These are phyloP conservation scores for Poecilia gillii DNA, from an alignment of 2,797 vertebrate genomes.

Conservation along the genomic window DNA sequence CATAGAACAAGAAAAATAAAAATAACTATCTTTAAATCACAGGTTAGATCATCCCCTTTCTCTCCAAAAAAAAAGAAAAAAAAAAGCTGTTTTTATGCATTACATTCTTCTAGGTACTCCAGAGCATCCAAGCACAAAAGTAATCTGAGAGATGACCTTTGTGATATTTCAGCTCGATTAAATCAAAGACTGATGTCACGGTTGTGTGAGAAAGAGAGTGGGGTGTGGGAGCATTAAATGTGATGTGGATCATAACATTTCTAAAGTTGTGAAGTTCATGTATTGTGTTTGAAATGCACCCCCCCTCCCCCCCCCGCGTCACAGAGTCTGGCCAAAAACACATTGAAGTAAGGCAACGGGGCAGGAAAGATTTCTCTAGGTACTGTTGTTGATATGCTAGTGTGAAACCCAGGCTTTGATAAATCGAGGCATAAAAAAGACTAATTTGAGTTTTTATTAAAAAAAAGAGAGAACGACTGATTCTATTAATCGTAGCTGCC, in stretches of 20 bases:
- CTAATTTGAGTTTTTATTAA: constrained; percentile 45
- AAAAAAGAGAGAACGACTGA: constrained; percentile 51
- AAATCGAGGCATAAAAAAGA: constrained; percentile 36
- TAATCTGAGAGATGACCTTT: constrained; percentile 68
- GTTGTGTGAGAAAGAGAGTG: constrained; percentile 22
- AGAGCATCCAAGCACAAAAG: constrained; percentile 57
- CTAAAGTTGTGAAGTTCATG: constrained; percentile 37
- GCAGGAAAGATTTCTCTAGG: constrained; percentile 33
- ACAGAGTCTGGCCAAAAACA: constrained; percentile 28
- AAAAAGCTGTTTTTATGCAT: constrained; percentile 47
- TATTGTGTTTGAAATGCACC: constrained; percentile 29
- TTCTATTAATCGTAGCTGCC: constrained; percentile 71
- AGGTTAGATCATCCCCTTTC: constrained; percentile 3
- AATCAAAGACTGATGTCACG: constrained; percentile 45
- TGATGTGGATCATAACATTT: constrained; percentile 55
- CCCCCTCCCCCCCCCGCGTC: constrained; percentile 10
- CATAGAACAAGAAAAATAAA: constrained; percentile 36
- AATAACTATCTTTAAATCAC: constrained; percentile 47
- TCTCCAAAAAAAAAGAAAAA: constrained; percentile 30
- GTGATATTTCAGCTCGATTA: constrained; percentile 63
- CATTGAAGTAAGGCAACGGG: constrained; percentile 13
- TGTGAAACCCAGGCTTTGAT: constrained; percentile 29
- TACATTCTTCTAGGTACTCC: constrained; percentile 43
- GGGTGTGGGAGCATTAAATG: constrained; percentile 33
- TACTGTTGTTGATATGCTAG: constrained; percentile 58